Conservation (phyloP, 2,888 invertebrate genomes). For the Drosophila histrio region DNA sequence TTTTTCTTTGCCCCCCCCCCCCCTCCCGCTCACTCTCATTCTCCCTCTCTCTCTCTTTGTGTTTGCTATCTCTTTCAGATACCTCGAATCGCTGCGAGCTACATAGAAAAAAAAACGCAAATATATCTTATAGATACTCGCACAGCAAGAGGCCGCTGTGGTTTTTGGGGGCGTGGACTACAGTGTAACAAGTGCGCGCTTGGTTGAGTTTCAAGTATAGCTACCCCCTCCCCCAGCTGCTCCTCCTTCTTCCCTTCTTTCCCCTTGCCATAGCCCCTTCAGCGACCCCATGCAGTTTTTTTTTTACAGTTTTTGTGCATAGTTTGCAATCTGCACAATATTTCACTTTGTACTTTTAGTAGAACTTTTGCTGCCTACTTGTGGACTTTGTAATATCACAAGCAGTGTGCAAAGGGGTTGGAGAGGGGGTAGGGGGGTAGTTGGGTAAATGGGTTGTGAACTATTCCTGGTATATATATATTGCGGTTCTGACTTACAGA, state of each 20-base stretch:
- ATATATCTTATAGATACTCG: slow-evolving; percentile 59
- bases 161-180: slow-evolving; percentile 16
- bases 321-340: slow-evolving; percentile 51
- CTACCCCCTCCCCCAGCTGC: neutral
- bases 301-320: slow-evolving; percentile 28
- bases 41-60: neutral
- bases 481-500: slow-evolving; percentile 38
- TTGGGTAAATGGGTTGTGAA: neutral
- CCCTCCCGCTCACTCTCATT: neutral
- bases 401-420: neutral
- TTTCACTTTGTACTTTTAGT: slow-evolving; percentile 41
- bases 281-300: slow-evolving; percentile 43
- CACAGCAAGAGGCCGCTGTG: slow-evolving; percentile 16
- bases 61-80: neutral
- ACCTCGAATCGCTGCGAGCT: neutral
- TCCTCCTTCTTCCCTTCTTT: neutral
- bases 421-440: neutral
- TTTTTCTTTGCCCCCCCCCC: neutral
- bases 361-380: slow-evolving; percentile 45
- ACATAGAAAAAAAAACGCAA: slow-evolving; percentile 34
- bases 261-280: neutral
- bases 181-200: slow-evolving; percentile 63
- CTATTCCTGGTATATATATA: slow-evolving; percentile 12
- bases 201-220: slow-evolving; percentile 50
- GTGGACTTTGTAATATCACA: slow-evolving; percentile 3